Percentiles rank a stretch among this genome's conserved stretches.
These are phyloP conservation scores for Sebastes melanostomus DNA, from an alignment of 2,797 vertebrate species.

Conservation along the genomic window DNA sequence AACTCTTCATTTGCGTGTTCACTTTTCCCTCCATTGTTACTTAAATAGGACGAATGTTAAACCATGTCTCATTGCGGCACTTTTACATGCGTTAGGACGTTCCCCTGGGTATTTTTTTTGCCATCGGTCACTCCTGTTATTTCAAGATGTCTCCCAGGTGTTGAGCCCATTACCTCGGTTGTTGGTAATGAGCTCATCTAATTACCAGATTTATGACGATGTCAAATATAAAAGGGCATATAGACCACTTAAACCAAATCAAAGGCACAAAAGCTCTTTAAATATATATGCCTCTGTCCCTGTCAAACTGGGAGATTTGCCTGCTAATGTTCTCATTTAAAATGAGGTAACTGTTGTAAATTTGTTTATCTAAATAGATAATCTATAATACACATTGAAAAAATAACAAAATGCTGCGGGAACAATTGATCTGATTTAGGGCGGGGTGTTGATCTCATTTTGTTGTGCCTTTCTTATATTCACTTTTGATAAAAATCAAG, in stretches of 20 bases:
- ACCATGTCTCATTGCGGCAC: constrained; percentile 53
- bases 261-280: constrained; percentile 79
- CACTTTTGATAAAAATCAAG: constrained; percentile 68
- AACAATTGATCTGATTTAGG: constrained; percentile 60
- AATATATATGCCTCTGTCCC: constrained; percentile 70
- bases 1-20: constrained; percentile 53
- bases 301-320: constrained; percentile 62
- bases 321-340: constrained; percentile 59
- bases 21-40: constrained; percentile 1
- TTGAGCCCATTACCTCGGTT: constrained; percentile 61
- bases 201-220: constrained; percentile 83
- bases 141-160: constrained; percentile 63
- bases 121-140: constrained; percentile 37
- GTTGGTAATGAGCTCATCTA: constrained; percentile 64
- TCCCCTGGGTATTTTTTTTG: constrained; percentile 3
- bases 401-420: constrained; percentile 6
- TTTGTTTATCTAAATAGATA: constrained; percentile 42
- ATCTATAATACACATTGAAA: constrained; percentile 24
- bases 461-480: constrained; percentile 79
- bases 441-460: constrained; percentile 66
- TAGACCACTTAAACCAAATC: constrained; percentile 80
- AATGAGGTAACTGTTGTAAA: constrained; percentile 56
- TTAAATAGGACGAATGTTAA: constrained; percentile 54
- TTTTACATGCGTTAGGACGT: constrained; percentile 39
- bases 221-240: constrained; percentile 81